Conservation (phyloP, 2,113 vertebrate genomes). For the Gracilinanus agilis region DNA sequence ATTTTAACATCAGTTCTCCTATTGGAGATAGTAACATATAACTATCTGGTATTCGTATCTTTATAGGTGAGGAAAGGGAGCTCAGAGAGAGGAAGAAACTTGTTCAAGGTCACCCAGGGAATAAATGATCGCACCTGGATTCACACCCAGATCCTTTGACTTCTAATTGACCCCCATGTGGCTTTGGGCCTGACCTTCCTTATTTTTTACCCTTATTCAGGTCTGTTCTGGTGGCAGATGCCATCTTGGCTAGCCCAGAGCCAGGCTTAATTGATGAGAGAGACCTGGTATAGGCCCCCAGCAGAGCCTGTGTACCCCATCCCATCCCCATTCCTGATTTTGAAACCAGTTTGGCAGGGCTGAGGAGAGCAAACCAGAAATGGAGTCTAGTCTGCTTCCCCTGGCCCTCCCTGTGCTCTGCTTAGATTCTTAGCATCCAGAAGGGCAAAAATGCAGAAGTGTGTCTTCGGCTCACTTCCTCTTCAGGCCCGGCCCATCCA, state of each 20-base stretch:
- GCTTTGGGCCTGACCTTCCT: not conserved
- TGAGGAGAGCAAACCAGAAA: not conserved
- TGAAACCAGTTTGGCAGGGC: not conserved
- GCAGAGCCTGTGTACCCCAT: not conserved
- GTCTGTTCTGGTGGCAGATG: not conserved
- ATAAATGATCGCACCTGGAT: not conserved
- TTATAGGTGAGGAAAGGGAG: not conserved
- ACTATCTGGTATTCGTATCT: not conserved
- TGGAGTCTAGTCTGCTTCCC: not conserved
- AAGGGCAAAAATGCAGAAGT: not conserved
- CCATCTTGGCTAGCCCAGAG: not conserved
- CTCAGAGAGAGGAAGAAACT: not conserved
- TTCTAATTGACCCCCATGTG: not conserved
- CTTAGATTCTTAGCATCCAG: not conserved
- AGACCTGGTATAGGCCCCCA: not conserved
- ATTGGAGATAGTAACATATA: not conserved
- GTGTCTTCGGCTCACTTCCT: not conserved
- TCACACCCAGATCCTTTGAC: not conserved
- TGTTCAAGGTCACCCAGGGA: not conserved
- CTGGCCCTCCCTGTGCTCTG: not conserved
- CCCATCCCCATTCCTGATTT: not conserved
- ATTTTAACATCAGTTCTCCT: not conserved
- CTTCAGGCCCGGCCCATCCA: not conserved
- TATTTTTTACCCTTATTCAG: not conserved
- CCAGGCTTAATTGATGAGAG: not conserved